phyloP scores from a whole-genome alignment of 2,888 invertebrate species.

The Eulithis prunata region DNA sequence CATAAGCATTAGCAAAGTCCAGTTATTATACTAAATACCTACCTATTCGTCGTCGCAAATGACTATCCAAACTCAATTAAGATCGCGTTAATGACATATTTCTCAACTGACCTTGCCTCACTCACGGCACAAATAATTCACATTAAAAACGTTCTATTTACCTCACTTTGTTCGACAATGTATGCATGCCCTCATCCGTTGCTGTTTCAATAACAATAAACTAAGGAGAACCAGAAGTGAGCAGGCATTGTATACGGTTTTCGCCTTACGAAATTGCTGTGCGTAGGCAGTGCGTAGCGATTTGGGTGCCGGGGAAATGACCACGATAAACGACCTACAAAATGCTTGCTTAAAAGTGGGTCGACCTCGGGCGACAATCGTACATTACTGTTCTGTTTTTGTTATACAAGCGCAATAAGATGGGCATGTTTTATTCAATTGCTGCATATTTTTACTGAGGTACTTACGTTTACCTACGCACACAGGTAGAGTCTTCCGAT shows the following conservation, averaged over 20 bases:
- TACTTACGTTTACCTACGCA: no score
- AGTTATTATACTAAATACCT: conserved; percentile 21
- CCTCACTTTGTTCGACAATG: conserved; percentile 41
- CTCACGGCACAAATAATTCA: conserved; percentile 41
- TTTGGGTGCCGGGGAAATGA: conserved; percentile 60
- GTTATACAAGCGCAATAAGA: conserved; percentile 30
- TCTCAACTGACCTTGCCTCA: conserved; percentile 43
- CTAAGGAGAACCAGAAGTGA: conserved; percentile 20
- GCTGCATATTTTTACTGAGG: not conserved
- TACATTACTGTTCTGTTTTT: conserved; percentile 50
- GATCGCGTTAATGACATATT: conserved; percentile 51
- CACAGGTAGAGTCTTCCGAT: no score
- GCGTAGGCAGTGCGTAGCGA: conserved; percentile 38
- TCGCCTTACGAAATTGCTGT: conserved; percentile 26
- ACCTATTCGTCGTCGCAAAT: conserved; percentile 44
- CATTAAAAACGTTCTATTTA: conserved; percentile 37
- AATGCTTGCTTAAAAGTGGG: conserved; percentile 71
- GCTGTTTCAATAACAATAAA: conserved; percentile 42
- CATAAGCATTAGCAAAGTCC: conserved; percentile 35
- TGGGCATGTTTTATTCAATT: conserved; percentile 8
- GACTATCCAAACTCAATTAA: conserved; percentile 61
- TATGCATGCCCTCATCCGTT: conserved; percentile 56
- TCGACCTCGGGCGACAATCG: conserved; percentile 60
- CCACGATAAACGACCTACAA: conserved; percentile 74
- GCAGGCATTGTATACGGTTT: conserved; percentile 31